Percentiles rank a stretch among this genome's conserved stretches.
Evolutionary conservation across 2,113 vertebrate species (phyloP).

Genomic region (Stercorarius parasiticus): DNA sequence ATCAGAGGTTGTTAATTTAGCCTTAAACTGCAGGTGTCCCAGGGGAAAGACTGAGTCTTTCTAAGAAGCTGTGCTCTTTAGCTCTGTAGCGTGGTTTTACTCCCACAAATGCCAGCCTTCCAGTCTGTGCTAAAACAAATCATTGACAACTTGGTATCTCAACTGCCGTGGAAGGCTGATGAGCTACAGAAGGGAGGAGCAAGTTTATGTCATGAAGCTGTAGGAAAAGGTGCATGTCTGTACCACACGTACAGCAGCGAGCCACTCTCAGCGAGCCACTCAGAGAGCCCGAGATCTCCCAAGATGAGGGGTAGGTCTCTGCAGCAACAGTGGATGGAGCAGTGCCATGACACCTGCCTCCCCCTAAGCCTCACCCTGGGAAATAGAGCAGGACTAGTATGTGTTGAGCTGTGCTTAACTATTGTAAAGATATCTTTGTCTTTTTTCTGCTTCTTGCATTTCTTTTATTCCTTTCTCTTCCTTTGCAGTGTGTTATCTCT

Average conservation of each 20-base stretch:
- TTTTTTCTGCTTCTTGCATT: not conserved
- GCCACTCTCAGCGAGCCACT: too few species aligned
- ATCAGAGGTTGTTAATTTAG: not conserved
- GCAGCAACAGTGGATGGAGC: not conserved
- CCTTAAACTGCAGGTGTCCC: not conserved
- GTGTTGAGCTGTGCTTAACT: not conserved
- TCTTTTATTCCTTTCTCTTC: not conserved
- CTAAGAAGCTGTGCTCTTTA: not conserved
- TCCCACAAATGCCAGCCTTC: not conserved
- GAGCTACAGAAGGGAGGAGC: not conserved
- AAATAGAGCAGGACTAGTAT: not conserved
- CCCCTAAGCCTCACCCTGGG: not conserved
- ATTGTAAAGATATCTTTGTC: not conserved
- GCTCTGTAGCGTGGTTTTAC: not conserved
- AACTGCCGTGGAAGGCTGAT: not conserved
- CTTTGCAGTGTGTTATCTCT: not conserved
- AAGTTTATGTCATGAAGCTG: not conserved
- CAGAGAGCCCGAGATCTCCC: not conserved
- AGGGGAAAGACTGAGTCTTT: not conserved
- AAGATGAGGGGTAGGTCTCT: not conserved
- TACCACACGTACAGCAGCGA: fast-evolving
- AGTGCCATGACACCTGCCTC: not conserved
- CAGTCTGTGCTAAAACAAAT: not conserved
- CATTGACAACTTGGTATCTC: not conserved
- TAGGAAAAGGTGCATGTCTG: not conserved